phyloP scores from a whole-genome alignment of 1,140 invertebrate species.

The Calliphora vicina region DNA sequence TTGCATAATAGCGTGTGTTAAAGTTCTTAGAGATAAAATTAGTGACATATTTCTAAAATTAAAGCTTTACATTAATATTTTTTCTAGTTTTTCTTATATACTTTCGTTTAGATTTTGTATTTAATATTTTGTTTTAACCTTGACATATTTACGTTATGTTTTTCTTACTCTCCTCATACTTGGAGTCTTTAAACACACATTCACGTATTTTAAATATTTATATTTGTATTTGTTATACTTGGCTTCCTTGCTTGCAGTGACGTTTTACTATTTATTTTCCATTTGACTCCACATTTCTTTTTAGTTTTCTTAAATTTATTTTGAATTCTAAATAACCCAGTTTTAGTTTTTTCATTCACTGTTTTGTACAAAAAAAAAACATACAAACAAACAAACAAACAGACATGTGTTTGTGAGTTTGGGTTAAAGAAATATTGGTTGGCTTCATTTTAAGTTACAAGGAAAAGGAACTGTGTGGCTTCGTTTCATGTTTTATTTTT shows the following conservation, averaged over 20 bases:
- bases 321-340: slow-evolving; percentile 27
- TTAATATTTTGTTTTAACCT: neutral
- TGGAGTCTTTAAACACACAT: neutral
- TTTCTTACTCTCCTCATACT: neutral
- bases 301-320: neutral
- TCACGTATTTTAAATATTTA: neutral
- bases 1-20: slow-evolving; percentile 1
- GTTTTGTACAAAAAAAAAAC: too few relatives aligned
- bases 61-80: neutral
- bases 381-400: neutral
- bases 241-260: neutral
- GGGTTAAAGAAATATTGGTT: neutral
- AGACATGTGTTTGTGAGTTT: neutral
- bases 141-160: slow-evolving; percentile 3
- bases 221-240: neutral
- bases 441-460: slow-evolving; percentile 7
- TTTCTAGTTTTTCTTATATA: neutral
- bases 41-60: neutral
- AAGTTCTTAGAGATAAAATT: slow-evolving; percentile 21
- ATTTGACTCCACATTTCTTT: neutral
- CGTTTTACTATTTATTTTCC: slow-evolving; percentile 10
- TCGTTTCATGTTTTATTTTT: neutral
- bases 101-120: neutral
- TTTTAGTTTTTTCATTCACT: neutral
- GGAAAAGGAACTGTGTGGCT: slow-evolving; percentile 24